A percentile compares a stretch with the other conserved stretches of the same genome.
phyloP scores from a whole-genome alignment of 1,140 invertebrate genomes.

The Medauroidea extradentata region DNA sequence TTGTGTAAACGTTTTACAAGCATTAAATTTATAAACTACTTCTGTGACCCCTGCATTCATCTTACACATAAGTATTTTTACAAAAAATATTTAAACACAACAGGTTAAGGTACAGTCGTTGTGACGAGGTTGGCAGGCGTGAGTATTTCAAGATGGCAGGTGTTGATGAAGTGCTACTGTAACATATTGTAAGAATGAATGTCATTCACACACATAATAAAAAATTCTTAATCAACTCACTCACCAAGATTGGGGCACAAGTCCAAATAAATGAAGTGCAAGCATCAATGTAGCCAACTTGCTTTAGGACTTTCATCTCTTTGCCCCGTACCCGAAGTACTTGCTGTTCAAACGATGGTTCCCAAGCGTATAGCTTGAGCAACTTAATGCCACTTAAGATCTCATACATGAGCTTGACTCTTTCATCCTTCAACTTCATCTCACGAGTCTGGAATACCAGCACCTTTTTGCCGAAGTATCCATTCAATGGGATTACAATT shows the following conservation, averaged over 20 bases:
- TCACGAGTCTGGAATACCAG: conserved; percentile 78
- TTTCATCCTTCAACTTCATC: conserved; percentile 88
- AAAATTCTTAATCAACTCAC: too few relatives aligned
- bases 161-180: too few relatives aligned
- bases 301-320: conserved; percentile 77
- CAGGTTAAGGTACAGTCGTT: too few relatives aligned
- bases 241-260: conserved; percentile 92
- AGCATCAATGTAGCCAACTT: conserved; percentile 83
- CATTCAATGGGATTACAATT: conserved; percentile 86
- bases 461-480: conserved; percentile 77
- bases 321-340: conserved; percentile 77
- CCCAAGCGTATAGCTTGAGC: conserved; percentile 87
- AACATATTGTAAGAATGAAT: too few relatives aligned
- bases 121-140: too few relatives aligned
- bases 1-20: too few relatives aligned
- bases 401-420: conserved; percentile 94
- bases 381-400: conserved; percentile 48
- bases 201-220: too few relatives aligned
- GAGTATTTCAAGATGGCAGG: too few relatives aligned
- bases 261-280: conserved; percentile 92
- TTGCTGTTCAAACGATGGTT: conserved; percentile 82
- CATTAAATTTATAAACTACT: too few relatives aligned
- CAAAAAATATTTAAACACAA: too few relatives aligned
- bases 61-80: too few relatives aligned
- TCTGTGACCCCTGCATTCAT: too few relatives aligned